Evolutionary conservation across 2,888 invertebrate species (phyloP).

Genomic region (Folsomia manolachei): DNA sequence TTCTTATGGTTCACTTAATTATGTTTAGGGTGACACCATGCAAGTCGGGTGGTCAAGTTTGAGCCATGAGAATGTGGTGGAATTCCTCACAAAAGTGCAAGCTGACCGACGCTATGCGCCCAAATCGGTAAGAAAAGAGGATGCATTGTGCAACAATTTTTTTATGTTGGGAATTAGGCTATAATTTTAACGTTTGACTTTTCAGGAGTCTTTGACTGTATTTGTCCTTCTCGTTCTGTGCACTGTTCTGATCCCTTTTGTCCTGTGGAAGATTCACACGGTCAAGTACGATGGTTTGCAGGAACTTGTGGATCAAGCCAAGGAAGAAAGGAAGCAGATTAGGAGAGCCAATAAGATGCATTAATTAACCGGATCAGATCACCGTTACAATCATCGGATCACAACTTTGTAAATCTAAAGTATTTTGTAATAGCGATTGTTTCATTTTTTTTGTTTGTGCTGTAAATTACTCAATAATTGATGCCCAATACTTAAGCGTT

Average conservation of each 20-base stretch:
- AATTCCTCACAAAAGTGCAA: neutral
- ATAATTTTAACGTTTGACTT: too few species aligned
- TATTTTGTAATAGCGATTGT: too few species aligned
- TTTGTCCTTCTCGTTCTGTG: neutral
- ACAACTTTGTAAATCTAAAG: too few species aligned
- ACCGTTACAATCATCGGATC: too few species aligned
- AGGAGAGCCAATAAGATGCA: neutral
- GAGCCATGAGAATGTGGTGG: neutral
- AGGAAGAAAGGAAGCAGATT: neutral
- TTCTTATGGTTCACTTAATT: neutral
- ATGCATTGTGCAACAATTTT: too few species aligned
- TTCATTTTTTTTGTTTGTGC: too few species aligned
- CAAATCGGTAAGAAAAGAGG: neutral
- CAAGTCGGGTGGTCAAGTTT: conserved; percentile 1
- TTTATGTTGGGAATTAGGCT: too few species aligned
- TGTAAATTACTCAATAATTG: too few species aligned
- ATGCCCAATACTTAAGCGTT: too few species aligned
- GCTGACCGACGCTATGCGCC: neutral
- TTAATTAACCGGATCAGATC: neutral
- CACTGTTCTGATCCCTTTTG: neutral
- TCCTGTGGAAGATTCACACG: neutral
- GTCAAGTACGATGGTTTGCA: neutral
- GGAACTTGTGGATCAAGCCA: neutral
- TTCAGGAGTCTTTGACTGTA: neutral
- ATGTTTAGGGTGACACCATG: neutral